Conservation (phyloP, 2,888 invertebrate genomes). For the Ariolimax columbianus region DNA sequence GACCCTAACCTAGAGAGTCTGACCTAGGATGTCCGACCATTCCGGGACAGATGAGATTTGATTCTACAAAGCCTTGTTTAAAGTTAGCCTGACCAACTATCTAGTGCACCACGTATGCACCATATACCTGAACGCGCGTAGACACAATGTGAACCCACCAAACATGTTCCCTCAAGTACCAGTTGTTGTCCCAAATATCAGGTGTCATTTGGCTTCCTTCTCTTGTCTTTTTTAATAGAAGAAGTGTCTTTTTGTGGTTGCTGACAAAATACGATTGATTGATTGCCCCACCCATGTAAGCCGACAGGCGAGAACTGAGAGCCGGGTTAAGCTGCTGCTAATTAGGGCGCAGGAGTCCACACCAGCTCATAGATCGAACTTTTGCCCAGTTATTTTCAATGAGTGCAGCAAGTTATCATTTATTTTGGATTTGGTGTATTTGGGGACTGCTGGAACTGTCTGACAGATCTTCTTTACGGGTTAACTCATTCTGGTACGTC, state of each 20-base stretch:
- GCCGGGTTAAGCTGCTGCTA: slow-evolving; percentile 25
- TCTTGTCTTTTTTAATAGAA: neutral
- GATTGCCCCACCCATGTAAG: slow-evolving; percentile 39
- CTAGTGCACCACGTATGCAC: too few species aligned
- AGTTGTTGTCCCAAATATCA: too few species aligned
- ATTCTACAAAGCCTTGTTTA: too few species aligned
- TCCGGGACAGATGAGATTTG: too few species aligned
- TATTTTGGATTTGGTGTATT: slow-evolving; percentile 13
- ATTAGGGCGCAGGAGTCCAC: slow-evolving; percentile 34
- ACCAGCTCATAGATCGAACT: slow-evolving; percentile 8
- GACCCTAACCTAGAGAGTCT: too few species aligned
- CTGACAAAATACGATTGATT: slow-evolving; percentile 11
- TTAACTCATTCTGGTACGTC: neutral
- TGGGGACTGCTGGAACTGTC: neutral
- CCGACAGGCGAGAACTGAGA: slow-evolving; percentile 39
- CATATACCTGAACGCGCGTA: too few species aligned
- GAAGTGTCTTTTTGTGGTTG: neutral
- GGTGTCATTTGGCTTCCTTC: neutral
- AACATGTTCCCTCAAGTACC: neutral
- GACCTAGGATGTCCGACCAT: too few species aligned
- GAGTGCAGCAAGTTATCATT: neutral
- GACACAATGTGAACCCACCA: neutral
- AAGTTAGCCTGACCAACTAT: too few species aligned
- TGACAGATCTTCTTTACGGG: neutral
- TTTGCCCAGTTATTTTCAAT: slow-evolving; percentile 1